Base-by-base conservation (phyloP, 2,113 vertebrate genomes). In the Symphodus melops region DNA sequence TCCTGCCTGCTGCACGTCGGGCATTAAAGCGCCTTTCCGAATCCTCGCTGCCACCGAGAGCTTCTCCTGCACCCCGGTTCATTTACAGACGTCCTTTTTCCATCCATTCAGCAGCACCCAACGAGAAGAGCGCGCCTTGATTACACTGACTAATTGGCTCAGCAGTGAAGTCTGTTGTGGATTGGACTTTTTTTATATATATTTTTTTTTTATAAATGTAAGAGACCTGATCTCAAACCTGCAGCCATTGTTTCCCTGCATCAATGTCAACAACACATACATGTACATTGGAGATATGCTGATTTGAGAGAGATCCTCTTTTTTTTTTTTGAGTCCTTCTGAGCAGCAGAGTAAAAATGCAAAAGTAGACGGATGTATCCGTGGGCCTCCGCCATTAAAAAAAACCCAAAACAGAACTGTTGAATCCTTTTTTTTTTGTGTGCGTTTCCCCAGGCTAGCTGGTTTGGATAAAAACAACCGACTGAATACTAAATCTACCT, bases 391-490 rank as follows among this genome's bases (percentile, higher is more conserved):
- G 51, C 49, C 46, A 57, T 55, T 77, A 64, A 67, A 25, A 79
- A 64, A 67, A 25, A 66, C 44, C 51, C 12, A 25, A 62, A 71
- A 74, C 77, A 57, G 60, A 63, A 59, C 68, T 25, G 82, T 70
- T 85, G 83, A 74, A 77, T 85, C 67, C 46, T 81, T 79, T 73
- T 69, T n/a, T n/a, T n/a, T n/a, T n/a, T n/a, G n/a, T n/a, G n/a
- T 33, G 77, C 86, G 44, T 82, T 86, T 85, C 90, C 79, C 53
- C 68, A 54, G 84, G 87, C 86, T 75, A 71, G 82, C 86, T 82
- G 83, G 77, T 86, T 90, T 87, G 85, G 74, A 86, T 88, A 87
- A 91, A 33, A 84, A 77, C 76, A 83, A 77, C 76, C 56, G 55
- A 57, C 82, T 84, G 83, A 73, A 83, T 77, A 70, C 66, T 73